These are phyloP conservation scores for Intellagama lesueurii DNA, from an alignment of 2,797 vertebrate species.

Conservation along the genomic window DNA sequence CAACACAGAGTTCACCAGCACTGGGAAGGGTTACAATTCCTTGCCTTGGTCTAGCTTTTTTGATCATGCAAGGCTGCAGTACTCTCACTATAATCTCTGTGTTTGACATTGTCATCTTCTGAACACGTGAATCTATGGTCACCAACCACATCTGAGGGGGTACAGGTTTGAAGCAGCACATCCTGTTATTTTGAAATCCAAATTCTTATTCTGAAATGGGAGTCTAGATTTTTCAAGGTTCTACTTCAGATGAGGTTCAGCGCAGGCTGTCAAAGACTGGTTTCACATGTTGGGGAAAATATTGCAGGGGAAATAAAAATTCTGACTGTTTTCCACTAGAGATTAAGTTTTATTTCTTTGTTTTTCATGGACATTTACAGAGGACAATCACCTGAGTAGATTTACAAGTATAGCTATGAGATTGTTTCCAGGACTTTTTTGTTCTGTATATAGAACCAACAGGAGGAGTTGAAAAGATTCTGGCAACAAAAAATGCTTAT, in stretches of 20 bases:
- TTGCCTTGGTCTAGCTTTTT: too few relatives aligned
- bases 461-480: conserved; percentile 57
- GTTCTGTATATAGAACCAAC: conserved; percentile 52
- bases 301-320: not conserved
- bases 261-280: not conserved
- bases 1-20: too few relatives aligned
- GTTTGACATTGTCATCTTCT: not conserved
- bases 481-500: conserved; percentile 54
- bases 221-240: not conserved
- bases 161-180: not conserved
- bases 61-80: not conserved
- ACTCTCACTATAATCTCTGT: too few relatives aligned
- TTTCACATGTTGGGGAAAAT: not conserved
- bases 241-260: not conserved
- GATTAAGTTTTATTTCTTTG: not conserved
- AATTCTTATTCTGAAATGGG: not conserved
- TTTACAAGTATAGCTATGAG: conserved; percentile 58
- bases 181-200: not conserved
- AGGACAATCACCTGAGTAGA: conserved; percentile 72
- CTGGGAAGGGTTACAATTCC: too few relatives aligned
- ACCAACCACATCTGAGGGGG: not conserved
- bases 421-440: conserved; percentile 58
- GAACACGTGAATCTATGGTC: not conserved
- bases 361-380: conserved; percentile 51
- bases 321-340: not conserved